Evolutionary conservation across 2,888 invertebrate species (phyloP).

Genomic region (Nipponacmea schrenckii): DNA sequence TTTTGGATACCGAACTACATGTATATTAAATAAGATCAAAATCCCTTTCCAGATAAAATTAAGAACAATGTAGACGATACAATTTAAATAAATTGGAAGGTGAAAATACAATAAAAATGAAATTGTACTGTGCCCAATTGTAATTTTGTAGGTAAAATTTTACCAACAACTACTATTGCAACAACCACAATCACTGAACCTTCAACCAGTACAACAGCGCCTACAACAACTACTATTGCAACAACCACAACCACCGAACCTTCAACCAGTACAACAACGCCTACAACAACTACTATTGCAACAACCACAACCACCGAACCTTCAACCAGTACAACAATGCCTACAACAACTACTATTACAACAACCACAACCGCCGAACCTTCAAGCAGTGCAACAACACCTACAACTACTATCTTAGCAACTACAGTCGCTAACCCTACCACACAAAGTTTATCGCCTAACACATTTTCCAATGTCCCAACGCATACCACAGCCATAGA

Average conservation of each 20-base stretch:
- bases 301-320: neutral
- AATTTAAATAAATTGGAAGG: too few relatives aligned
- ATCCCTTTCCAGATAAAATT: too few relatives aligned
- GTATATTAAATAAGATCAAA: too few relatives aligned
- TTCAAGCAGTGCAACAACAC: neutral
- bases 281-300: neutral
- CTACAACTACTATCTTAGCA: neutral
- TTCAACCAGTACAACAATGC: neutral
- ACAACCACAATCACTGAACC: neutral
- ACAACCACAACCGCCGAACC: conserved; percentile 2
- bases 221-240: neutral
- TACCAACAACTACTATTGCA: too few relatives aligned
- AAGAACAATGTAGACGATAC: too few relatives aligned
- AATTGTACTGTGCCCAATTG: too few relatives aligned
- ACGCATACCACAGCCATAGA: neutral
- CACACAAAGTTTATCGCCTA: neutral
- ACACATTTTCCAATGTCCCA: neutral
- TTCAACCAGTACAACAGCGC: neutral
- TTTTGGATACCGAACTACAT: too few relatives aligned
- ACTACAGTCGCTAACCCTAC: neutral
- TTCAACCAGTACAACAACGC: neutral
- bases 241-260: neutral
- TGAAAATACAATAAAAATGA: too few relatives aligned
- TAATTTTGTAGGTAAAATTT: too few relatives aligned
- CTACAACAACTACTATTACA: neutral